phyloP scores from a whole-genome alignment of 1,140 invertebrate genomes.

The Matsumurasca onukii region DNA sequence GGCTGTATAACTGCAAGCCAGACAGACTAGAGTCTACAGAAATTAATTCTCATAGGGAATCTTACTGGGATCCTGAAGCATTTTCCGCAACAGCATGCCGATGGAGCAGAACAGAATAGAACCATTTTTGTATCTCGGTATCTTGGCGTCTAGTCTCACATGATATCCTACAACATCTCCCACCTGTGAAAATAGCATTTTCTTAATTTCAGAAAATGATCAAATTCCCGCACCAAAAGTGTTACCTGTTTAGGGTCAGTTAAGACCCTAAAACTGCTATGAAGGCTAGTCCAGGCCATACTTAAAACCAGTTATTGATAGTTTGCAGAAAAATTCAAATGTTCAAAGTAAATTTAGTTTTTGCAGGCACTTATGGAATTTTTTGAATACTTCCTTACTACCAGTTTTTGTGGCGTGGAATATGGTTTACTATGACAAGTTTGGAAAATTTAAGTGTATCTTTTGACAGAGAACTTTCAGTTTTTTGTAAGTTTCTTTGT shows the following conservation, averaged over 20 bases:
- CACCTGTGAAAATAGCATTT: constrained; percentile 30
- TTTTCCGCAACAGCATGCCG: constrained; percentile 67
- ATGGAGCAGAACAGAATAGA: constrained; percentile 85
- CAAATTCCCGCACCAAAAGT: neutral
- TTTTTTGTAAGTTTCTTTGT: no score
- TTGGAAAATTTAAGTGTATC: no score
- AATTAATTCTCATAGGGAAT: neutral
- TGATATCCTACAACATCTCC: constrained; percentile 67
- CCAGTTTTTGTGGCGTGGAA: no score
- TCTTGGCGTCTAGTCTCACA: constrained; percentile 66
- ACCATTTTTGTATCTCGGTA: constrained; percentile 53
- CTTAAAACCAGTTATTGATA: neutral
- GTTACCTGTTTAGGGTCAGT: neutral
- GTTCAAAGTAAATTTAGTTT: no score
- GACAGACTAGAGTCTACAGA: neutral
- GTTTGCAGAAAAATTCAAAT: no score
- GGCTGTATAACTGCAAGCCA: neutral
- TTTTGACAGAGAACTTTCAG: no score
- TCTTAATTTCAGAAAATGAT: neutral
- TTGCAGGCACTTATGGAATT: no score
- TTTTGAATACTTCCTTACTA: no score
- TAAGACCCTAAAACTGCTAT: neutral
- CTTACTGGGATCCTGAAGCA: constrained; percentile 63
- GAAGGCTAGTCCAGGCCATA: neutral
- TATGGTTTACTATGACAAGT: no score